phyloP scores from a whole-genome alignment of 1,140 invertebrate genomes.

The Scaptomyza montana region DNA sequence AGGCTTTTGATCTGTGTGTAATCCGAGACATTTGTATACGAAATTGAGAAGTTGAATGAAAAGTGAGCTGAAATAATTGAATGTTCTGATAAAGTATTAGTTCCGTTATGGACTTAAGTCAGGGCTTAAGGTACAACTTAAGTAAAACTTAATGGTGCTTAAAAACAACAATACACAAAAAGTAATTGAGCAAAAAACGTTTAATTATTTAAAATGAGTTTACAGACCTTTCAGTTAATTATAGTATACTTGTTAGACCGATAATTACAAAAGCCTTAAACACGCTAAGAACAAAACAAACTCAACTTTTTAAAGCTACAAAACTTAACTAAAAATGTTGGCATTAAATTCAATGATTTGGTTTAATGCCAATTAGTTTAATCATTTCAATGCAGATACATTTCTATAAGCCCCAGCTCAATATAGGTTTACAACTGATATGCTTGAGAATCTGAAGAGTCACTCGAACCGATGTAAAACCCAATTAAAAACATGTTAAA shows the following conservation, averaged over 20 bases:
- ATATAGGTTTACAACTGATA: slow-evolving; percentile 9
- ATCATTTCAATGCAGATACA: neutral
- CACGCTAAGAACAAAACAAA: no score
- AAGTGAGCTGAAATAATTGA: no score
- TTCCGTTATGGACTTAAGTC: no score
- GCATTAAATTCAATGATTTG: no score
- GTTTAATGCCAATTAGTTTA: neutral
- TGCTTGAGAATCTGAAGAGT: slow-evolving; percentile 9
- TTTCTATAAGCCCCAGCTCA: slow-evolving; percentile 2
- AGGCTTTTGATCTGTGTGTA: no score
- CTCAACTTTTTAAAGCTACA: neutral
- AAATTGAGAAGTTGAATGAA: neutral
- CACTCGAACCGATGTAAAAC: slow-evolving; percentile 18
- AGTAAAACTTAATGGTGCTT: slow-evolving; percentile 4
- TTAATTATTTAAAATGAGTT: slow-evolving; percentile 12
- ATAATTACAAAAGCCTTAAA: neutral
- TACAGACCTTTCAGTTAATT: slow-evolving; percentile 4
- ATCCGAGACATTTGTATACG: no score
- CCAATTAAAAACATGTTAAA: slow-evolving; percentile 23
- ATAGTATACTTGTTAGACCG: neutral
- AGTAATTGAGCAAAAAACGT: neutral
- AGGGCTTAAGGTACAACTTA: no score
- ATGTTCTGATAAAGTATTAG: neutral
- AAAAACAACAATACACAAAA: slow-evolving; percentile 7
- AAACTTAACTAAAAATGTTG: no score